These are phyloP conservation scores for Myiagra hebetior DNA, from an alignment of 2,113 vertebrate species.

Conservation along the genomic window DNA sequence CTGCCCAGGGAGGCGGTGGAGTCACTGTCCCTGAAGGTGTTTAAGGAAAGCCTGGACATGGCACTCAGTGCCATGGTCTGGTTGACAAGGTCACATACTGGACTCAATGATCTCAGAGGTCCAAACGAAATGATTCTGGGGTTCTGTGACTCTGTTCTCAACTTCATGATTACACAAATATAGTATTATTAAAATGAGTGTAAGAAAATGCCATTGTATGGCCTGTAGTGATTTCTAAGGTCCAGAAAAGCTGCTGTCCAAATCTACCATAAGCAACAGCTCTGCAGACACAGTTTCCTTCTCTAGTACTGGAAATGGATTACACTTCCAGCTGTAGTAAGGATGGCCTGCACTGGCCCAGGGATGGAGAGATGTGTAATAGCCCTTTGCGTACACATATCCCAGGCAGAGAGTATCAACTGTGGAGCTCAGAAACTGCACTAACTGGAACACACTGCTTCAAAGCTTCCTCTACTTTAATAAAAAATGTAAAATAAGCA, in stretches of 20 bases:
- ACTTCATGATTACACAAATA: neutral
- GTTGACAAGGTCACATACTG: neutral
- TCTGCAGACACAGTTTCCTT: neutral
- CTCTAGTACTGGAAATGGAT: neutral
- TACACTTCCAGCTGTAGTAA: neutral
- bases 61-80: neutral
- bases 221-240: neutral
- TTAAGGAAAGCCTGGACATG: fast-evolving
- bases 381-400: neutral
- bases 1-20: neutral
- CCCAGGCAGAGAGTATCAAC: neutral
- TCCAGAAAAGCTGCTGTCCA: neutral
- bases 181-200: neutral
- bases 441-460: neutral
- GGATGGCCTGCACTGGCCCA: neutral
- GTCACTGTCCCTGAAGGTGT: fast-evolving
- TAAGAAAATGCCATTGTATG: neutral
- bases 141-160: neutral
- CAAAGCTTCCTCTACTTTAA: neutral
- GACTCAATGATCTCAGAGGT: neutral
- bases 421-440: neutral
- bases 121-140: neutral
- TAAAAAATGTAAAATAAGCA: neutral
- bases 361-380: neutral
- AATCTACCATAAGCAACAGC: neutral